phyloP scores from a whole-genome alignment of 2,113 vertebrate genomes.

The Zapornia atra region DNA sequence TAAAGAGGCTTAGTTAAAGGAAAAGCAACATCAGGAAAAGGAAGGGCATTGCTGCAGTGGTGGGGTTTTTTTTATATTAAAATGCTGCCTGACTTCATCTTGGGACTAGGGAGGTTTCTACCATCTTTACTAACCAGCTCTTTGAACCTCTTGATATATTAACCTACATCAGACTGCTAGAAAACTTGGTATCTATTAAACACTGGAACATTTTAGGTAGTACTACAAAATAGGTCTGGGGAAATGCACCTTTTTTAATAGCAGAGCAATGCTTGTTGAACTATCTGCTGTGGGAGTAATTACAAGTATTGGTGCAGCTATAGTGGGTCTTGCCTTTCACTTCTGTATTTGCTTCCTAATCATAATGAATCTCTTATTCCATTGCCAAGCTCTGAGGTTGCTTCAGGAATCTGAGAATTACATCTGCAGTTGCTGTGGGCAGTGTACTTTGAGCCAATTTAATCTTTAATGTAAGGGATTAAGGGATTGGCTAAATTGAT shows the following conservation, averaged over 20 bases:
- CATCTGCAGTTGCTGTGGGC: slow-evolving; percentile 1
- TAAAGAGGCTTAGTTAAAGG: background rate
- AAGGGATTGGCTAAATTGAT: background rate
- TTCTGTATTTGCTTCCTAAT: background rate
- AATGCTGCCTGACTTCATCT: background rate
- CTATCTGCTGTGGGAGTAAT: background rate
- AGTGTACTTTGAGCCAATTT: background rate
- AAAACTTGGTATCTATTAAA: background rate
- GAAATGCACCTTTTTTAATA: background rate
- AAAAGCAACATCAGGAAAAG: background rate
- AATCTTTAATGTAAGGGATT: slow-evolving; percentile 8
- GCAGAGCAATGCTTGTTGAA: background rate
- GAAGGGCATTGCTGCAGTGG: background rate
- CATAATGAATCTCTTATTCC: background rate
- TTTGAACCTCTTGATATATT: background rate
- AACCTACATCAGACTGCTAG: background rate
- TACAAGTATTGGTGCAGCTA: background rate
- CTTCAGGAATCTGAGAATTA: background rate
- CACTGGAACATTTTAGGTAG: background rate
- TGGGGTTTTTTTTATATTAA: background rate
- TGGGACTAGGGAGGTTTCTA: background rate
- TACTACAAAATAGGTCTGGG: background rate
- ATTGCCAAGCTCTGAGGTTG: background rate
- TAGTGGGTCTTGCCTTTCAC: background rate
- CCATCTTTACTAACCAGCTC: background rate